Evolutionary conservation across 1,140 invertebrate species (phyloP), one percentile per base, ranked within the genome.

Genomic region (Drosophila albomicans): DNA sequence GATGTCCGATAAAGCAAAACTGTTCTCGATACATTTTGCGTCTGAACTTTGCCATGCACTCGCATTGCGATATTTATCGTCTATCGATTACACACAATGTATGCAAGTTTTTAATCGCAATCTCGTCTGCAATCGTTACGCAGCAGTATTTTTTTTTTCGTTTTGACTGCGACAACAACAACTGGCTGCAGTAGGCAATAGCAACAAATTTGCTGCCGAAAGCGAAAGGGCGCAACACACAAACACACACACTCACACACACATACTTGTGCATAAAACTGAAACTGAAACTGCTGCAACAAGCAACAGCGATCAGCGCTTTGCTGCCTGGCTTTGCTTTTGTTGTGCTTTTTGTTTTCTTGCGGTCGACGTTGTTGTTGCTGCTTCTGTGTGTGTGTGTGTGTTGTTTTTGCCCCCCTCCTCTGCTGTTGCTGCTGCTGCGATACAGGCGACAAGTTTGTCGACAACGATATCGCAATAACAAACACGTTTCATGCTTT

Each of bases 141-240:
- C 20, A 25, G 20, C 20, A 25, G 20, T 25, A 25, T 32, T 28
- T 54, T n/a, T 35, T 68, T 82, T 82, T 86, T 77, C 71, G 43
- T 72, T 30, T 52, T 16, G 10, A 11, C 75, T 72, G 68, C 54
- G 16, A 25, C 48, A 45, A 54, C n/a, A 35, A 35, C 46, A 63
- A 32, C 16, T 13, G n/a, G 68, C 69, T 41, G 32, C 62, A 30
- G 64, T 38, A 43, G 28, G 15, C 32, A 82, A 76, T 75, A 82
- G 48, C 82, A 76, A 58, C 41, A 79, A 73, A 77, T 68, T 79
- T 79, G 73, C 61, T 79, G 77, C 84, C 74, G 84, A 87, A 87
- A 87, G 84, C 84, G 84, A 87, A 87, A 87, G 84, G 84, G 84
- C 84, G 73, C 77, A 67, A 69, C 61, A 67, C 38, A 78, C 61